Evolutionary conservation across 2,888 invertebrate species (phyloP).

Genomic region (Sisyra terminalis): DNA sequence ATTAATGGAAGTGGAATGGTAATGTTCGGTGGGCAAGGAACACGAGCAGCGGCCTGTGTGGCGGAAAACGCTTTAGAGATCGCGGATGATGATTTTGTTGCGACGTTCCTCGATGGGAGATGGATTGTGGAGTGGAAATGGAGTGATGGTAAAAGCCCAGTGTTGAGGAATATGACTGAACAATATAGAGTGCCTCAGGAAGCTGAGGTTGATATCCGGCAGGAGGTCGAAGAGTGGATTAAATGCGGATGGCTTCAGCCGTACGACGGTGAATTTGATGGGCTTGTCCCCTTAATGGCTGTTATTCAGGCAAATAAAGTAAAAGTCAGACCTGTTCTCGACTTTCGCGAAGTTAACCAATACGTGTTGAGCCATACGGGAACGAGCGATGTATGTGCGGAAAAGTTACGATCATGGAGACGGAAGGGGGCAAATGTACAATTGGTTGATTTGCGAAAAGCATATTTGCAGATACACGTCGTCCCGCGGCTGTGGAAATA

Average conservation of each 20-base stretch:
- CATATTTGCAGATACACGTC: background rate
- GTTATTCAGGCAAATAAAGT: background rate
- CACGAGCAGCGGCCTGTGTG: background rate
- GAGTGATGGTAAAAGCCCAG: background rate
- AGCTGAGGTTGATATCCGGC: background rate
- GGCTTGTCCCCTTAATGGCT: background rate
- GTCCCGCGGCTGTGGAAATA: background rate
- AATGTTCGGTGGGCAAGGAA: background rate
- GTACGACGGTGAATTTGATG: too few species aligned
- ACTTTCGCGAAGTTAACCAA: background rate
- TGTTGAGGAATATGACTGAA: slow-evolving; percentile 7
- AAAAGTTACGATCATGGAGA: background rate
- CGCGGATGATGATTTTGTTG: background rate
- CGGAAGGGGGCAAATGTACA: background rate
- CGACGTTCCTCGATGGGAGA: background rate
- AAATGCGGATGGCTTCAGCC: background rate
- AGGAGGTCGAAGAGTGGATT: background rate
- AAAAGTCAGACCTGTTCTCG: background rate
- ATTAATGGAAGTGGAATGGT: background rate
- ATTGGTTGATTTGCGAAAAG: background rate
- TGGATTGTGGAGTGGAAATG: background rate
- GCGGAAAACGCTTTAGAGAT: background rate
- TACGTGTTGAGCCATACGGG: background rate
- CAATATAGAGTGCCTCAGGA: background rate
- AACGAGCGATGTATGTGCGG: background rate